Base-by-base conservation (phyloP, 1,140 invertebrate species). In the Danaus melanippus region DNA sequence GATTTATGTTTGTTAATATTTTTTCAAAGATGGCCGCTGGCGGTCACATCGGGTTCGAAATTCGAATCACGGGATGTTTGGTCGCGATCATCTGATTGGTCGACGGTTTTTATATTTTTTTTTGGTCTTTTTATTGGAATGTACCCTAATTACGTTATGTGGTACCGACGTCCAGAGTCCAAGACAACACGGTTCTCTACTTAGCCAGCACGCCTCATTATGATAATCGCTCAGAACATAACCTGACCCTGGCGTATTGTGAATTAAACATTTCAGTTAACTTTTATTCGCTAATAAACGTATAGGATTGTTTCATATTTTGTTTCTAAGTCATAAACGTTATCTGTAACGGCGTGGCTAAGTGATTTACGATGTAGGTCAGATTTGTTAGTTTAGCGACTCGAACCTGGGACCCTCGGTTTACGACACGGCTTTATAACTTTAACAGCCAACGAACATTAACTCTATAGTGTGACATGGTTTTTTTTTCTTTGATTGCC, bases 321-420 rank as follows among this genome's bases (percentile, higher is more conserved):
- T 71, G 73, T 77, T 81, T 64, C 58, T 75, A 74, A 74, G 66
- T 76, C 77, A 69, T 84, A 83, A 82, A 75, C 58, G 73, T 83
- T 86, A 83, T 83, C 79, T 79, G 71, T 71, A 77, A 79, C 72
- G 77, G 66, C 74, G 81, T 79, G 83, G 71, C 75, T 86, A 86
- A 86, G 75, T 86, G 83, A 86, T 86, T 86, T 86, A 86, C 72
- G 83, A 82, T 69, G 63, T 75, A 72, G 82, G 79, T 85, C 79
- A 84, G 80, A 85, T 85, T 85, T 85, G 83, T 86, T 84, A 74
- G 83, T 86, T 84, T 83, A 79, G 71, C 67, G 67, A 64, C 66
- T 77, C 76, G 74, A 86, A 82, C 82, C 71, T 60, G 69, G 76
- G 72, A 73, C 77, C 74, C 71, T 65, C 56, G 55, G 66, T 81